Base-by-base conservation (phyloP, 2,113 vertebrate species). In the Puntigrus tetrazona region DNA sequence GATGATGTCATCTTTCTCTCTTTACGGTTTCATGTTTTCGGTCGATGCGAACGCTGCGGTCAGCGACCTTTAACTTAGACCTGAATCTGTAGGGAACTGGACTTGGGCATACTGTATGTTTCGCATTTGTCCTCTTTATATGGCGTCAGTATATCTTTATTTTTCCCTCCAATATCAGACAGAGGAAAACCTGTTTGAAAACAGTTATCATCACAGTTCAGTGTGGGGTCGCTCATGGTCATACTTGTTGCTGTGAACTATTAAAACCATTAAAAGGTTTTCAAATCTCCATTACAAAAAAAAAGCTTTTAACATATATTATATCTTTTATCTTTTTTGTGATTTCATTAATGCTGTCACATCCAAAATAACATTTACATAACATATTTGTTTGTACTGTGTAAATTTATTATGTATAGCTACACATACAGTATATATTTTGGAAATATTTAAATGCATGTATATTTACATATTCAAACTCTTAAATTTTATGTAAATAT, bases 1-100 rank as follows among this genome's bases (percentile, higher is more conserved):
- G 55, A 67, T 84, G 29, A 88, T 84, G 78, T 82, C 65, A 85
- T 84, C 59, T 70, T 18, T 29, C 11, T 25, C 18, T 34, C 22
- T 20, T n/a, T 55, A 13, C 16, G 1, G n/a, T 59, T 25, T 18
- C 8, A n/a, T 18, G 20, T 55, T 77, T 47, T 31, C 59, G 52
- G 76, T 59, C 47, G 36, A 3, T 27, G 69, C 3, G 4, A 25
- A 1, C 11, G n/a, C 11, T 73, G 38, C 5, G 38, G 69, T 73
- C 69, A 73, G 69, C 13, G 22, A 73, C n/a, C 69, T 73, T 73
- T 73, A 25, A 73, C 69, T 36, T 11, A n/a, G 65, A 34, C 20
- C 20, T 70, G 8, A 70, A 70, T 70, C 18, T 41, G 67, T 11
- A 18, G 65, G 20, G 7, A 69, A 22, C 18, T 50, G 25, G 9